Conservation (phyloP, 2,797 vertebrate genomes). For the Lacerta viridis region DNA sequence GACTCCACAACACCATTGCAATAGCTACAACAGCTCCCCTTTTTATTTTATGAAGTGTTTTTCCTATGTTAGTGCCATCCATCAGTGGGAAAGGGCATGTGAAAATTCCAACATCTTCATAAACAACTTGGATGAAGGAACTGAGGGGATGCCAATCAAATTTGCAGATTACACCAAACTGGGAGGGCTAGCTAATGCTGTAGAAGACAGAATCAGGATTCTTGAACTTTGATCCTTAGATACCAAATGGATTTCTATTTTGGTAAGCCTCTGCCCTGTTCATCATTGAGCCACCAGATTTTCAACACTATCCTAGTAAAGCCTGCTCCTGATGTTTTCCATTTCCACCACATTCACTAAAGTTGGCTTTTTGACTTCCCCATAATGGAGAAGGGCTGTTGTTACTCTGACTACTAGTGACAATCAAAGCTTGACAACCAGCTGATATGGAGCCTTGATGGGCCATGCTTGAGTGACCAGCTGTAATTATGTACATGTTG, state of each 20-base stretch:
- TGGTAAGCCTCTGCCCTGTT: background rate
- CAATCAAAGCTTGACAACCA: conserved; percentile 38
- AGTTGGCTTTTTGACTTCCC: background rate
- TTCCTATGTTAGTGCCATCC: background rate
- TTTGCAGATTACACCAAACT: too few species aligned
- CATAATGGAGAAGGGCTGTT: conserved; percentile 9
- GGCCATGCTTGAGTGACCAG: conserved; percentile 34
- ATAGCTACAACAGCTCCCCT: background rate
- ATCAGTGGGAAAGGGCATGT: background rate
- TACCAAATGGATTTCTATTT: background rate
- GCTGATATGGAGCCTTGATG: conserved; percentile 37
- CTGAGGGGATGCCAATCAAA: too few species aligned
- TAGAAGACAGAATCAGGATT: background rate
- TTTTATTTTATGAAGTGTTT: background rate
- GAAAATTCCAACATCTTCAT: too few species aligned
- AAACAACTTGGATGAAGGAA: too few species aligned
- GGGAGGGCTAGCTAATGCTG: too few species aligned
- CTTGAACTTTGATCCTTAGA: background rate
- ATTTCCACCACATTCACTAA: background rate
- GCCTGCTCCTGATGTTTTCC: background rate
- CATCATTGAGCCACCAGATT: conserved; percentile 8
- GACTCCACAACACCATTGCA: background rate
- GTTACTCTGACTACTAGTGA: conserved; percentile 15
- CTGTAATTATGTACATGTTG: conserved; percentile 45
- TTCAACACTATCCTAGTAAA: background rate